Conservation (phyloP, 2,113 vertebrate species). For the Pica pica region DNA sequence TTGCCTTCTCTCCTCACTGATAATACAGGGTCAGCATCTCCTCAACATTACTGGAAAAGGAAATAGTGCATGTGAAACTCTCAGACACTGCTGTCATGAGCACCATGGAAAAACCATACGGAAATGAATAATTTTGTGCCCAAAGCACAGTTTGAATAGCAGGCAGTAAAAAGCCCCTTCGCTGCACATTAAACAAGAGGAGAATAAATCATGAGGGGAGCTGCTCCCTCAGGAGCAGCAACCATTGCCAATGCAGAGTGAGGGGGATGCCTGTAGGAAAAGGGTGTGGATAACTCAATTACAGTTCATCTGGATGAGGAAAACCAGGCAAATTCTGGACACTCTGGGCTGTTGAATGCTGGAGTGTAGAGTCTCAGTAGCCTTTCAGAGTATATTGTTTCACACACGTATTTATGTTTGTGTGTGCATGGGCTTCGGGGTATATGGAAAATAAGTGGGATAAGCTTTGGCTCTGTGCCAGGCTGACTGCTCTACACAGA, state of each 20-base stretch:
- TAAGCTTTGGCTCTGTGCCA: neutral
- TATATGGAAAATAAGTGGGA: neutral
- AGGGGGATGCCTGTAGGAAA: neutral
- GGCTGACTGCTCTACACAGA: neutral
- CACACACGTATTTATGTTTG: neutral
- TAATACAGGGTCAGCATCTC: neutral
- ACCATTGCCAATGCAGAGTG: neutral
- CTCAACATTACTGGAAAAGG: neutral
- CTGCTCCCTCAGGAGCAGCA: neutral
- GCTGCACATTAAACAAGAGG: neutral
- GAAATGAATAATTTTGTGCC: slow-evolving; percentile 44
- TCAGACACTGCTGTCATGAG: neutral
- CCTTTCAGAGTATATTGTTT: neutral
- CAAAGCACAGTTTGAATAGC: slow-evolving; percentile 34
- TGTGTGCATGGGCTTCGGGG: neutral
- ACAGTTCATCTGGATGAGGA: neutral
- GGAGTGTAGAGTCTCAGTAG: neutral
- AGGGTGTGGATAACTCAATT: neutral
- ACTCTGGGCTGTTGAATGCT: neutral
- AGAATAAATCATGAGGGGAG: slow-evolving; percentile 28
- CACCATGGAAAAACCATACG: neutral
- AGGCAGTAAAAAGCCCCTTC: slow-evolving; percentile 5
- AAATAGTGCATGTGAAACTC: neutral
- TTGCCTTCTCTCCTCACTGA: neutral
- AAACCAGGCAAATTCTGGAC: neutral